A percentile compares a stretch with the other conserved stretches of the same genome.
phyloP scores from a whole-genome alignment of 2,113 vertebrate genomes.

The Cinclus mexicanus region DNA sequence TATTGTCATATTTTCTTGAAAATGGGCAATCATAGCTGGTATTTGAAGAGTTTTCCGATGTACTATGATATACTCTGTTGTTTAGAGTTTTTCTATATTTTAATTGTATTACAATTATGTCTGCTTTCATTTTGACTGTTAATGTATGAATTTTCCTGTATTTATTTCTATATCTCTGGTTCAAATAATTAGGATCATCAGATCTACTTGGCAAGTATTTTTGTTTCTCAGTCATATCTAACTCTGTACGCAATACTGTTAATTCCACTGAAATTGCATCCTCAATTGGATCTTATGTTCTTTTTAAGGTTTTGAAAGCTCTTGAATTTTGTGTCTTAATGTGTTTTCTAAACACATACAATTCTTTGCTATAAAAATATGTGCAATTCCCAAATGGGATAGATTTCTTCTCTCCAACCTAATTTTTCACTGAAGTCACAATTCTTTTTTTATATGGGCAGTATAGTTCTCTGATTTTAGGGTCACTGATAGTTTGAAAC shows the following conservation, averaged over 20 bases:
- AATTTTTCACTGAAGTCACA: neutral
- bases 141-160: neutral
- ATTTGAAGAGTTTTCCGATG: neutral
- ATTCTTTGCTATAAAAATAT: neutral
- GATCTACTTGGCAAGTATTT: neutral
- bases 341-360: neutral
- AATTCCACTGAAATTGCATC: neutral
- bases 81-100: neutral
- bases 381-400: neutral
- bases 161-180: neutral
- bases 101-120: neutral
- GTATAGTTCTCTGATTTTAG: neutral
- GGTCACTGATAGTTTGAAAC: neutral
- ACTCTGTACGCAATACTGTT: neutral
- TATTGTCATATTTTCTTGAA: neutral
- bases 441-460: neutral
- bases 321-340: neutral
- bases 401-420: neutral
- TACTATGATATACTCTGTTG: neutral
- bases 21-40: accelerated
- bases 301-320: neutral
- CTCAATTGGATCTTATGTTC: neutral
- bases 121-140: neutral
- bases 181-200: neutral
- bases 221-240: neutral